A percentile compares a stretch with the other conserved stretches of the same genome.
Conservation (phyloP, 2,113 vertebrate genomes). For the Trogon melanurus region DNA sequence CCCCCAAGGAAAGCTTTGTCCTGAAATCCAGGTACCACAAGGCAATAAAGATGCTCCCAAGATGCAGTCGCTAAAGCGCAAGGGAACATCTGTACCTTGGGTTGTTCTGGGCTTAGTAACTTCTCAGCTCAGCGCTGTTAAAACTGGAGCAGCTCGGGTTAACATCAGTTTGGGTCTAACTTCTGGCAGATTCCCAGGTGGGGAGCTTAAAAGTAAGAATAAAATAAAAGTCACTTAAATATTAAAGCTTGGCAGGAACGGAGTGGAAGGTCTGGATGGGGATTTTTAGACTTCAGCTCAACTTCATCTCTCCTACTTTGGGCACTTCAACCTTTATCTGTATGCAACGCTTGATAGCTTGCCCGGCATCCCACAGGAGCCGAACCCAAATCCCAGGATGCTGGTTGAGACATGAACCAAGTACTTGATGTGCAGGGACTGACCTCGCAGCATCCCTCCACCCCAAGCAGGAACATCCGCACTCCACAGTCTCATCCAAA, state of each 20-base stretch:
- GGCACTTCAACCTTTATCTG: background rate
- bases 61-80: accelerated
- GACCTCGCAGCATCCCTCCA: background rate
- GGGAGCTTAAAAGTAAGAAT: background rate
- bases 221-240: constrained; percentile 24
- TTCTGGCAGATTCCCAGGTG: background rate
- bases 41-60: background rate
- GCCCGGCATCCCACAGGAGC: background rate
- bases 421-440: background rate
- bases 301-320: background rate
- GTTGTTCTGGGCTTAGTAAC: background rate
- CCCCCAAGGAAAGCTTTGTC: background rate
- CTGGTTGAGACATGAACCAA: background rate
- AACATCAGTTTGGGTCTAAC: background rate
- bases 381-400: background rate
- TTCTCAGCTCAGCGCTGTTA: background rate
- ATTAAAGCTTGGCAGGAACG: constrained; percentile 17
- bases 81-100: background rate
- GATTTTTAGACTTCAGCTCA: background rate
- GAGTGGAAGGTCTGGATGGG: background rate
- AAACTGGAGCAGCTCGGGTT: background rate
- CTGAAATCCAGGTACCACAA: background rate
- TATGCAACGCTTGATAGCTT: background rate
- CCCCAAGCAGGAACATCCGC: constrained; percentile 21
- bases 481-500: background rate